Conservation (phyloP, 2,888 invertebrate species). For the Epinotia bilunana region DNA sequence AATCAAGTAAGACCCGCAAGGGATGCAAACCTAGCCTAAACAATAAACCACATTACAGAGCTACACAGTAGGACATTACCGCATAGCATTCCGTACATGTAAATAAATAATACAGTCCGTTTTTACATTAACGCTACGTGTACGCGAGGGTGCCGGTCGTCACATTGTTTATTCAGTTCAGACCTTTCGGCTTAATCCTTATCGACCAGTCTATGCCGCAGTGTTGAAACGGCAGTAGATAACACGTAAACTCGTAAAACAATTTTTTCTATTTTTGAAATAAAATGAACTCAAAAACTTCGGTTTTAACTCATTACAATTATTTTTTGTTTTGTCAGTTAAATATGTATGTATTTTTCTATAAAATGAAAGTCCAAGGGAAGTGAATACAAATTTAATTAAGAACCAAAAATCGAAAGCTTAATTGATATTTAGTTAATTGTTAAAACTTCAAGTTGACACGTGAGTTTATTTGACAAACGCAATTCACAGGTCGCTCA, state of each 20-base stretch:
- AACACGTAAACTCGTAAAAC: too few relatives aligned
- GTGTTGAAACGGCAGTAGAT: slow-evolving; percentile 43
- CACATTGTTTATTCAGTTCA: slow-evolving; percentile 76
- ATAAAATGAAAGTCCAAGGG: too few relatives aligned
- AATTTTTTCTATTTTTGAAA: too few relatives aligned
- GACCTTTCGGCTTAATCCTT: slow-evolving; percentile 72
- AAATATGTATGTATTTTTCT: too few relatives aligned
- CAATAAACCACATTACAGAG: slow-evolving; percentile 36
- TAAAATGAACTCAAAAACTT: too few relatives aligned
- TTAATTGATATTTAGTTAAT: too few relatives aligned
- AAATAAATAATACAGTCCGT: slow-evolving; percentile 60
- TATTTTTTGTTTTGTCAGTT: too few relatives aligned
- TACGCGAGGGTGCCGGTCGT: slow-evolving; percentile 59
- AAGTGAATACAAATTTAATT: too few relatives aligned
- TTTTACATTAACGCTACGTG: slow-evolving; percentile 66
- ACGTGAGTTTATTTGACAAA: background rate
- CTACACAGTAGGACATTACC: slow-evolving; percentile 37
- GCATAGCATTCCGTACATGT: slow-evolving; percentile 49
- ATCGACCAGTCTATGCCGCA: slow-evolving; percentile 66
- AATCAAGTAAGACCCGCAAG: slow-evolving; percentile 7
- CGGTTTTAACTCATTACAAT: too few relatives aligned
- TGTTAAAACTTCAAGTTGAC: background rate
- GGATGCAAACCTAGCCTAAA: slow-evolving; percentile 26
- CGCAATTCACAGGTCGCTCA: slow-evolving; percentile 25
- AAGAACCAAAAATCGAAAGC: too few relatives aligned